Percentiles rank a stretch among this genome's conserved stretches.
phyloP scores from a whole-genome alignment of 1,140 invertebrate genomes.

The Brachionus sp. region DNA sequence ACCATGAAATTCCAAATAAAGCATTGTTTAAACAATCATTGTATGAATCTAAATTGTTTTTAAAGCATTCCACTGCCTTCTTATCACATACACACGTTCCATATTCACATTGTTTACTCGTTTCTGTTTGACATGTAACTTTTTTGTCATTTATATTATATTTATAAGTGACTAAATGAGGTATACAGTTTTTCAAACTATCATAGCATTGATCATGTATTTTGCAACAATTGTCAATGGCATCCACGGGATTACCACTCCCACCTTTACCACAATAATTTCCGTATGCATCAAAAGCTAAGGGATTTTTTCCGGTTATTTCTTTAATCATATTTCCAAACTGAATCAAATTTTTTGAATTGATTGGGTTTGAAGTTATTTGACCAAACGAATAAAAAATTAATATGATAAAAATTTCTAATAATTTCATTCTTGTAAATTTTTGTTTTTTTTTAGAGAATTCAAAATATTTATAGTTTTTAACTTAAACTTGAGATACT shows the following conservation, averaged over 20 bases:
- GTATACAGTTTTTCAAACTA: background rate
- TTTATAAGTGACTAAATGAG: background rate
- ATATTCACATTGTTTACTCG: background rate
- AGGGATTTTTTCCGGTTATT: slow-evolving; percentile 46
- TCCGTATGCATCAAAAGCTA: slow-evolving; percentile 47
- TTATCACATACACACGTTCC: background rate
- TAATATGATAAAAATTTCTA: background rate
- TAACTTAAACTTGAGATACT: background rate
- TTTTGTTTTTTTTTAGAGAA: background rate
- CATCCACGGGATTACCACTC: slow-evolving; percentile 47
- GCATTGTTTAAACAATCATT: background rate
- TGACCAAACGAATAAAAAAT: background rate
- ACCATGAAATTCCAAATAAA: background rate
- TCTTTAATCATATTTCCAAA: slow-evolving; percentile 47
- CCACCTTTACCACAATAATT: slow-evolving; percentile 48
- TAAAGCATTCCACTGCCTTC: background rate
- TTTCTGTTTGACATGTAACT: background rate
- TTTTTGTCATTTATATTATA: background rate
- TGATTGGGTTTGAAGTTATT: background rate
- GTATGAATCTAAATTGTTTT: background rate
- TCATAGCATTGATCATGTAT: slow-evolving; percentile 2
- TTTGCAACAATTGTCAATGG: slow-evolving; percentile 40
- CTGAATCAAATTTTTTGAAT: slow-evolving; percentile 38
- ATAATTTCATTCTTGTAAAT: background rate
- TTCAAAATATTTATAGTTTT: background rate